A percentile compares a stretch with the other conserved stretches of the same genome.
Evolutionary conservation across 2,113 vertebrate genomes (phyloP).

Genomic region (Hirundichthys speculiger): DNA sequence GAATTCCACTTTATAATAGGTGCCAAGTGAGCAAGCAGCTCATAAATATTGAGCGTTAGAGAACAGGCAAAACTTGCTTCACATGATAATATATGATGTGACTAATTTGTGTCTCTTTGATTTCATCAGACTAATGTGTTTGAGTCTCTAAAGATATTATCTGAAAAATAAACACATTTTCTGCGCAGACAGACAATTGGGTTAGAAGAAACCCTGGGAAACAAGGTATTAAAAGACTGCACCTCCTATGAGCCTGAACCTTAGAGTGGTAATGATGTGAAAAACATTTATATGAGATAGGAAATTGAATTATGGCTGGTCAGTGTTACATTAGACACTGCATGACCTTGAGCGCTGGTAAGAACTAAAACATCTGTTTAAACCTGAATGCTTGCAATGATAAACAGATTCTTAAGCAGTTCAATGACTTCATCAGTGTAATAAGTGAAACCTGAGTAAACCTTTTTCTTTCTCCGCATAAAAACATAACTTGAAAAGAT

Average conservation of each 20-base stretch:
- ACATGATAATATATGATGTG: constrained; percentile 35
- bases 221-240: constrained; percentile 23
- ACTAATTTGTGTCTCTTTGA: constrained; percentile 49
- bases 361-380: neutral
- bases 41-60: constrained; percentile 25
- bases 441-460: too few relatives aligned
- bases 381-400: neutral
- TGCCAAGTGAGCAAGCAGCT: constrained; percentile 23
- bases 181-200: constrained; percentile 56
- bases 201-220: constrained; percentile 28
- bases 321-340: constrained; percentile 19
- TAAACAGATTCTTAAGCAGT: neutral
- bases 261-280: constrained; percentile 39
- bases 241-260: constrained; percentile 30
- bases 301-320: constrained; percentile 35
- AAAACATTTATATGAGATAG: constrained; percentile 33
- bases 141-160: constrained; percentile 48
- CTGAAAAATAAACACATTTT: constrained; percentile 53
- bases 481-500: too few relatives aligned
- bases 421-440: neutral
- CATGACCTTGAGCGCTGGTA: neutral
- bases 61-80: constrained; percentile 10
- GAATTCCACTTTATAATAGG: constrained; percentile 5
- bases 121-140: constrained; percentile 57
- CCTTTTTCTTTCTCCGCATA: too few relatives aligned